Percentiles rank a stretch among this genome's conserved stretches.
Conservation (phyloP, 2,797 vertebrate genomes). For the Antrozous pallidus region DNA sequence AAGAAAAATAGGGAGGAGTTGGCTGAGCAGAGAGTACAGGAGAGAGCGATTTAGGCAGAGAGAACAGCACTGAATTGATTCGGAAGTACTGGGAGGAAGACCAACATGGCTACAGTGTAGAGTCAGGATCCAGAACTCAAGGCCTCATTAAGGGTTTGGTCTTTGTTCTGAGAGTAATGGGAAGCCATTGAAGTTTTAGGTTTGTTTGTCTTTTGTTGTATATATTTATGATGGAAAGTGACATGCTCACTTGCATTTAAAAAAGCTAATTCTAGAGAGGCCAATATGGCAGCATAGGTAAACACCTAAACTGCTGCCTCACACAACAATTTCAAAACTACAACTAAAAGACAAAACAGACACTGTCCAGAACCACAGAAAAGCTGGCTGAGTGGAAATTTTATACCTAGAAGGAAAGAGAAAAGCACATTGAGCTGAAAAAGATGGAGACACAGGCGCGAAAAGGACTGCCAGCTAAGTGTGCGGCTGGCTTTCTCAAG, state of each 20-base stretch:
- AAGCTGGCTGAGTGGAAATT: no score
- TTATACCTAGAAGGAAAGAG: no score
- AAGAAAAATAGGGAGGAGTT: neutral
- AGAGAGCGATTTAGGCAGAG: neutral
- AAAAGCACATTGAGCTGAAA: no score
- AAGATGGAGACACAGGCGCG: no score
- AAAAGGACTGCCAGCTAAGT: no score
- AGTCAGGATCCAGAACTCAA: neutral
- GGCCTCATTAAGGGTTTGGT: neutral
- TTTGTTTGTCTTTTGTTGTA: neutral
- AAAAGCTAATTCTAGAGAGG: neutral
- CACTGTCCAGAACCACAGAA: no score
- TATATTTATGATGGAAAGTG: neutral
- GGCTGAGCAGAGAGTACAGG: neutral
- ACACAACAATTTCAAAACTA: no score
- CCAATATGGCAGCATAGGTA: no score
- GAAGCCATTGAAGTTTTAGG: neutral
- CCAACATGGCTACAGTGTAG: neutral
- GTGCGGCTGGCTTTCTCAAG: no score
- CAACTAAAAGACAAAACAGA: no score
- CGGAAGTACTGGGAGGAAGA: neutral
- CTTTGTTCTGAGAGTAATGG: neutral
- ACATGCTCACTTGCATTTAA: neutral
- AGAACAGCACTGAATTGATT: neutral
- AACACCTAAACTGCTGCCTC: no score